Base-by-base conservation (phyloP, 2,888 invertebrate genomes). In the Caradrina kadenii region DNA sequence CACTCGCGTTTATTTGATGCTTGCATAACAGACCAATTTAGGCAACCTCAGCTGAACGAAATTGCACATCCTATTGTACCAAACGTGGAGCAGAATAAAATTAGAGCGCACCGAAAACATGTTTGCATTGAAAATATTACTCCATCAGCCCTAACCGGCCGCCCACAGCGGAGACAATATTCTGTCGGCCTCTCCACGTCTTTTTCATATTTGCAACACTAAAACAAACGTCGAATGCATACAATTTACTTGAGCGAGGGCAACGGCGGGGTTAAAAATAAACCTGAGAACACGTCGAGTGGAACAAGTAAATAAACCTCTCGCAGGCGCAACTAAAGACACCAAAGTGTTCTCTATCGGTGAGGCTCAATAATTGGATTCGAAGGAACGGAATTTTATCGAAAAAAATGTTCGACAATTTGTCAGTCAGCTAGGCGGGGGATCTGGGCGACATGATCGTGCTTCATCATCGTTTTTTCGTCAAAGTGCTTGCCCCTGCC, bases 401-500 rank as follows among this genome's bases (percentile, higher is more conserved):
- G 89, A 91, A 93, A 93, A 91, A 93, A 93, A 93, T 90, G 92
- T 91, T 91, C 87, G 88, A 91, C 93, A 92, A 93, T 94, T 94
- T 93, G 89, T 94, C 93, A 93, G 92, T 91, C 91, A 91, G 91
- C 89, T 87, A 89, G 89, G 91, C 86, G 88, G 89, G 85, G 89
- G 91, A 89, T 90, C 87, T 88, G 83, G 85, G 88, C 83, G 91
- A 90, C 91, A 91, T 93, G 93, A 92, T 93, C 92, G 92, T 91
- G 93, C 92, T 93, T 92, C 93, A 93, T 94, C 93, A 94, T 93
- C 91, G 91, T 92, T 93, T 94, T 93, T 92, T 90, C 89, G 88
- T 89, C 90, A 92, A 93, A 92, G 88, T 90, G 88, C 87, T 88
- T 86, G 84, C 87, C 85, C 86, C 86, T 84, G 84, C 87, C 87